Evolutionary conservation across 2,113 vertebrate genomes (phyloP).

Genomic region (Chlamydotis undulata): DNA sequence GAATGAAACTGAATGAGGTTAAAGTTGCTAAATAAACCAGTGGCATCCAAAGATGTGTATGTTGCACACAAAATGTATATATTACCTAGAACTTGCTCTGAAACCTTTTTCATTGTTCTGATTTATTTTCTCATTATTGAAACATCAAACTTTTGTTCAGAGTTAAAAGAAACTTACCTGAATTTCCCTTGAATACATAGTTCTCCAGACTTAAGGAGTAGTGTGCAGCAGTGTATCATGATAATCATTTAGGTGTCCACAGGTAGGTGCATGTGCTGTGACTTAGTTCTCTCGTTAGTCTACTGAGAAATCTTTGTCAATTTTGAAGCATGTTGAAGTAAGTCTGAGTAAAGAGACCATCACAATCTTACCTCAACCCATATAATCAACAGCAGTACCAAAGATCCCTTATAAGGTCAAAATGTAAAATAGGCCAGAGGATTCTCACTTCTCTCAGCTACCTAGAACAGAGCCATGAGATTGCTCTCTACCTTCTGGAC

Average conservation of each 20-base stretch:
- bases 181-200: neutral
- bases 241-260: neutral
- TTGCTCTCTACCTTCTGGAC: neutral
- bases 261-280: neutral
- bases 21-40: neutral
- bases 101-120: neutral
- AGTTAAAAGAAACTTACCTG: neutral
- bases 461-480: neutral
- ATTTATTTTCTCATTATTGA: neutral
- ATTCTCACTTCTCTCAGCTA: neutral
- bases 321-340: neutral
- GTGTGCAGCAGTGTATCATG: neutral
- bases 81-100: neutral
- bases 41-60: neutral
- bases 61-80: neutral
- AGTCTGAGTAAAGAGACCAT: neutral
- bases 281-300: neutral
- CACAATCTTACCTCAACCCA: neutral
- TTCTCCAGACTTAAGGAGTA: neutral
- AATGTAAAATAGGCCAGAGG: neutral
- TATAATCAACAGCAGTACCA: neutral
- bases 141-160: neutral
- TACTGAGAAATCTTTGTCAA: neutral
- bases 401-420: neutral
- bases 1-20: neutral